Evolutionary conservation across 2,888 invertebrate genomes (phyloP), one percentile per base, ranked within the genome.

Genomic region (Drosophila falleni): DNA sequence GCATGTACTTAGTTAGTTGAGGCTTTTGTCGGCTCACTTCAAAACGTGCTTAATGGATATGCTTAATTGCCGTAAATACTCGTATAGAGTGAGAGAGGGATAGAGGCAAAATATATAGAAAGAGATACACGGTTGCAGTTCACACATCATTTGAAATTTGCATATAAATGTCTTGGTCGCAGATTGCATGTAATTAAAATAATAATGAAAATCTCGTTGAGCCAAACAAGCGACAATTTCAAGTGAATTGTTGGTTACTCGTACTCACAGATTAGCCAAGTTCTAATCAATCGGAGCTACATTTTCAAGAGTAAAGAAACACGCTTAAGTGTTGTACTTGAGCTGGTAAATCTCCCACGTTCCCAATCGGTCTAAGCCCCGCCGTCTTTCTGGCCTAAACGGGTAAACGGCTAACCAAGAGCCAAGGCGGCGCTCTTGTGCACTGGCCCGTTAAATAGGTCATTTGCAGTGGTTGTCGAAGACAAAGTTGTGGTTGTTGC

Each of bases 371-470:
- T 11, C 53, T 44, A 54, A 68, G 61, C 16, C 16, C 51, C 66
- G 13, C 1, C 1, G 23, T 47, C n/a, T 29, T 26, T 15, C n/a
- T 50, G 50, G 50, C 8, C 50, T 35, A 55, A 67, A 16, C 46
- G 19, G 61, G 33, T 35, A 55, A 67, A 16, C 46, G 19, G 61
- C 59, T 46, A 78, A 49, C 56, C 49, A 47, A 73, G 60, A 68
- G 63, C 76, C 62, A 68, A 75, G 65, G 54, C 59, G 71, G 23
- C 44, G 55, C 72, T 66, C 73, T 69, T 74, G 83, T 51, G 75
- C 89, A 89, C 66, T 87, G 82, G 88, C 75, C 87, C 90, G 81
- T 89, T 86, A 87, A 87, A 87, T 89, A 89, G 87, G 87, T 88
- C 83, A 83, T 83, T 82, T 81, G 72, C 78, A 75, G 71, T 61